phyloP scores from a whole-genome alignment of 1,140 invertebrate species.

The Neodiprion lecontei region DNA sequence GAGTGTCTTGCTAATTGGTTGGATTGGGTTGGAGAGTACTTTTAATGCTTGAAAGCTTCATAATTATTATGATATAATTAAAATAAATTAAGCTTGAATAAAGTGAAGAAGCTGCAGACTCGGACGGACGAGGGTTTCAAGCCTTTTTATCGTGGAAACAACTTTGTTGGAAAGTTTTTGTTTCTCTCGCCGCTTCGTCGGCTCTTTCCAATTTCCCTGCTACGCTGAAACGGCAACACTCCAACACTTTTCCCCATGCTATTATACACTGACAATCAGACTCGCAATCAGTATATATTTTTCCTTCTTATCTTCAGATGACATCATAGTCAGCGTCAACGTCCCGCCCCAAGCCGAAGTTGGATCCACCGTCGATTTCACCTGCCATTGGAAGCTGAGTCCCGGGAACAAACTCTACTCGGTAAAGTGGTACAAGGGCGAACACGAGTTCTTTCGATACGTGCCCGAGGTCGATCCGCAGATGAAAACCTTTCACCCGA shows the following conservation, averaged over 20 bases:
- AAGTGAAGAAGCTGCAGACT: background rate
- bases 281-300: too few relatives aligned
- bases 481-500: conserved; percentile 66
- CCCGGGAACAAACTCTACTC: conserved; percentile 74
- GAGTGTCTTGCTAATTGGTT: background rate
- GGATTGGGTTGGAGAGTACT: background rate
- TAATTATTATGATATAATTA: conserved; percentile 7
- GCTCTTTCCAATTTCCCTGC: too few relatives aligned
- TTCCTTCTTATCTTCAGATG: conserved; percentile 28
- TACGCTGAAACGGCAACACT: too few relatives aligned
- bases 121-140: too few relatives aligned
- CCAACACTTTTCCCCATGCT: too few relatives aligned
- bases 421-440: conserved; percentile 83
- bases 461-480: conserved; percentile 69
- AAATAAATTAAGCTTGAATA: background rate
- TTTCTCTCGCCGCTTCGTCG: too few relatives aligned
- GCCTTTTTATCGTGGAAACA: too few relatives aligned
- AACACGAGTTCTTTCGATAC: conserved; percentile 76
- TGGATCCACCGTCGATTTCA: conserved; percentile 34
- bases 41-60: conserved; percentile 2
- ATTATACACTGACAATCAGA: too few relatives aligned
- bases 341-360: conserved; percentile 43
- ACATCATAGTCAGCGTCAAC: conserved; percentile 40
- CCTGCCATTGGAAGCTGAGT: conserved; percentile 52
- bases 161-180: too few relatives aligned